Conservation (phyloP, 2,888 invertebrate genomes). For the Theretra japonica region DNA sequence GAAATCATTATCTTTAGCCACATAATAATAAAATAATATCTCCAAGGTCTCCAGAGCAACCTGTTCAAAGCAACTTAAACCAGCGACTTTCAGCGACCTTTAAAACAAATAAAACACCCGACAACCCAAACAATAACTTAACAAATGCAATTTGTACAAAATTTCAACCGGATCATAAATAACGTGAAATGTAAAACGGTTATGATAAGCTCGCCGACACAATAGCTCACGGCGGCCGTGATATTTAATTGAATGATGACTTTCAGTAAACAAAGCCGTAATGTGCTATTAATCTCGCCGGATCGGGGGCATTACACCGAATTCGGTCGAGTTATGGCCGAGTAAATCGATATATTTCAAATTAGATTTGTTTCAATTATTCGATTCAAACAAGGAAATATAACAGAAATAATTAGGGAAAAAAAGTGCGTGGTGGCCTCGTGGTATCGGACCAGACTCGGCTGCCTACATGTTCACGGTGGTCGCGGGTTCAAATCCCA, state of each 20-base stretch:
- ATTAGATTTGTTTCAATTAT: conserved; percentile 35
- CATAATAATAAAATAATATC: too few species aligned
- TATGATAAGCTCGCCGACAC: conserved; percentile 21
- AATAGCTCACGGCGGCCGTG: conserved; percentile 36
- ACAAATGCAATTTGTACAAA: conserved; percentile 8
- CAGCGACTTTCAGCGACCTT: too few species aligned
- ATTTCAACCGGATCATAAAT: conserved; percentile 29
- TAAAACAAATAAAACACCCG: not conserved
- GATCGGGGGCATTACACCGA: conserved; percentile 33
- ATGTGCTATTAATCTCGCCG: conserved; percentile 61
- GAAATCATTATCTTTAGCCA: too few species aligned
- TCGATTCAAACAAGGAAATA: too few species aligned
- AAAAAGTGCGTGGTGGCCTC: too few species aligned
- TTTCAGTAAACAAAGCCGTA: conserved; percentile 60
- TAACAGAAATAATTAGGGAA: too few species aligned
- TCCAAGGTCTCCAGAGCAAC: too few species aligned
- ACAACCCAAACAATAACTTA: conserved; percentile 4
- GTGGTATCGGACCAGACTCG: too few species aligned
- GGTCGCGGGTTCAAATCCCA: too few species aligned
- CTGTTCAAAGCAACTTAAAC: too few species aligned
- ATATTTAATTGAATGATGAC: conserved; percentile 68
- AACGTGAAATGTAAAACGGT: conserved; percentile 27
- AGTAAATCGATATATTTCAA: conserved; percentile 19
- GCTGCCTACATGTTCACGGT: too few species aligned
- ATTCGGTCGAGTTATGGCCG: conserved; percentile 29